These are phyloP conservation scores for Urophycis tenuis DNA, from an alignment of 2,797 vertebrate species.

Conservation along the genomic window DNA sequence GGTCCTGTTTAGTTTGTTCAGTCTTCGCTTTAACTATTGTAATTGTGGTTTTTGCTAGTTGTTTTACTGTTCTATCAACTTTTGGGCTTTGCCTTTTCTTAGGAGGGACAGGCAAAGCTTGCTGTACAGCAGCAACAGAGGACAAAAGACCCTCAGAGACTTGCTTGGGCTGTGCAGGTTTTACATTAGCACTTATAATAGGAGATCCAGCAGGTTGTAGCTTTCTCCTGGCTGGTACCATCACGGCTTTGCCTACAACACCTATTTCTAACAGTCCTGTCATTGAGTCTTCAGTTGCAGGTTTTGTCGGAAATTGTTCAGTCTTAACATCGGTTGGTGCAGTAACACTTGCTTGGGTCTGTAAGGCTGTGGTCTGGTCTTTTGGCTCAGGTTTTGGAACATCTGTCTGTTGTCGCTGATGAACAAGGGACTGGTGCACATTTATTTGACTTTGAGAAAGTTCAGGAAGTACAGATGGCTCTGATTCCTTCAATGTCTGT, in stretches of 20 bases:
- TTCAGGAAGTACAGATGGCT: neutral
- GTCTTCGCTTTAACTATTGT: neutral
- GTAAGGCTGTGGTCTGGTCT: neutral
- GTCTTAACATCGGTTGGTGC: neutral
- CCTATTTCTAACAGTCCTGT: neutral
- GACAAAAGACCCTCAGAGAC: neutral
- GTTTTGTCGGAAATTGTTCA: neutral
- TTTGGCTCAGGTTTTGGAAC: neutral
- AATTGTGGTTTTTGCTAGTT: neutral
- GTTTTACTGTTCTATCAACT: neutral
- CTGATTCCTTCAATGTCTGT: neutral
- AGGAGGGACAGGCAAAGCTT: neutral
- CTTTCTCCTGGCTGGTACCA: neutral
- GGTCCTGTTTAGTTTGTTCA: neutral
- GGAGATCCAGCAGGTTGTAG: neutral
- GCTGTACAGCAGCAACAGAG: neutral
- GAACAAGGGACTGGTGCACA: neutral
- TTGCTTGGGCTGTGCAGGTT: neutral
- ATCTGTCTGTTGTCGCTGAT: neutral
- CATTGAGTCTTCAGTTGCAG: neutral
- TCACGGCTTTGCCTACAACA: neutral
- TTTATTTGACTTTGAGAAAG: neutral
- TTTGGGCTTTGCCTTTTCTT: neutral
- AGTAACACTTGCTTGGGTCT: neutral
- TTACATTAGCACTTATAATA: neutral